A percentile compares a stretch with the other conserved stretches of the same genome.
These are phyloP conservation scores for Crotophaga sulcirostris DNA, from an alignment of 2,113 vertebrate species.

Conservation along the genomic window DNA sequence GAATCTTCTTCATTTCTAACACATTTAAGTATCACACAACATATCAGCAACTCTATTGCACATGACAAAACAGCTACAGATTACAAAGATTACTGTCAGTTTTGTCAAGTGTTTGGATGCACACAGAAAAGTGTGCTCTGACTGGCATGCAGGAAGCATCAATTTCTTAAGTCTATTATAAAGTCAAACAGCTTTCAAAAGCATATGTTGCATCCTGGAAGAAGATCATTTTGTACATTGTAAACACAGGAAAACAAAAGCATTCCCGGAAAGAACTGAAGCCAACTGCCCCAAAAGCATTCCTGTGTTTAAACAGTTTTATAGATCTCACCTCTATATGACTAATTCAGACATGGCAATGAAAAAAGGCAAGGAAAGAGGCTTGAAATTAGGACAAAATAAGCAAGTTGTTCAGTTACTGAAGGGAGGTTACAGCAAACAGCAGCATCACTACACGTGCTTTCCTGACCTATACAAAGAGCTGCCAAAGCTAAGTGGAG, in stretches of 20 bases:
- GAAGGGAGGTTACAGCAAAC: not conserved
- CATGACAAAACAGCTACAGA: not conserved
- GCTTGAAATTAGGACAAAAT: not conserved
- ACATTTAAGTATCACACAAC: not conserved
- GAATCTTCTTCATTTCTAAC: not conserved
- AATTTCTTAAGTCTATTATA: not conserved
- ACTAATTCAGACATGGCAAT: not conserved
- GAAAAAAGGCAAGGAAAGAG: not conserved
- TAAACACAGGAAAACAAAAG: not conserved
- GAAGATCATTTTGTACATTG: not conserved
- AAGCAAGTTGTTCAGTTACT: not conserved
- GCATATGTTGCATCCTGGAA: not conserved
- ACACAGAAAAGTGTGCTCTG: not conserved
- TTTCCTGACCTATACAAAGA: not conserved
- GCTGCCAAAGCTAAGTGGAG: not conserved
- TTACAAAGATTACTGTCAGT: not conserved
- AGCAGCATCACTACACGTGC: not conserved
- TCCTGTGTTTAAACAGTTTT: not conserved
- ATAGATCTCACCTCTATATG: not conserved
- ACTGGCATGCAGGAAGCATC: not conserved
- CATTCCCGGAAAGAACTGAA: not conserved
- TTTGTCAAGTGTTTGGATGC: not conserved
- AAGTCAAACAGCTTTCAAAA: not conserved
- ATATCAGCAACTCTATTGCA: not conserved
- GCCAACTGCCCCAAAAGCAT: not conserved